phyloP scores from a whole-genome alignment of 2,113 vertebrate species.

The human (Homo sapiens) region GRCh38 chr3:72906001-72906500 shows the following conservation, averaged over 20 bases:
- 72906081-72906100: not conserved
- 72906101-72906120: not conserved
- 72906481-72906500: not conserved
- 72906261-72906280: not conserved
- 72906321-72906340: too few species aligned
- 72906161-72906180: not conserved
- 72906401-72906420: accelerated
- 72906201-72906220: not conserved
- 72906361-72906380: not conserved
- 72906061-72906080: not conserved
- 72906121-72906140: not conserved
- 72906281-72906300: not conserved
- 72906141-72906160: not conserved
- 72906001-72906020: not conserved
- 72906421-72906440: not conserved
- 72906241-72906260: not conserved
- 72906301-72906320: not conserved
- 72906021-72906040: not conserved
- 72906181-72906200: not conserved
- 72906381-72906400: not conserved
- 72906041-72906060: not conserved
- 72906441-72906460: not conserved
- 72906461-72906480: not conserved
- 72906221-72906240: not conserved
- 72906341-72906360: not conserved